phyloP scores from a whole-genome alignment of 2,113 vertebrate genomes.

The Eonycteris spelaea region DNA sequence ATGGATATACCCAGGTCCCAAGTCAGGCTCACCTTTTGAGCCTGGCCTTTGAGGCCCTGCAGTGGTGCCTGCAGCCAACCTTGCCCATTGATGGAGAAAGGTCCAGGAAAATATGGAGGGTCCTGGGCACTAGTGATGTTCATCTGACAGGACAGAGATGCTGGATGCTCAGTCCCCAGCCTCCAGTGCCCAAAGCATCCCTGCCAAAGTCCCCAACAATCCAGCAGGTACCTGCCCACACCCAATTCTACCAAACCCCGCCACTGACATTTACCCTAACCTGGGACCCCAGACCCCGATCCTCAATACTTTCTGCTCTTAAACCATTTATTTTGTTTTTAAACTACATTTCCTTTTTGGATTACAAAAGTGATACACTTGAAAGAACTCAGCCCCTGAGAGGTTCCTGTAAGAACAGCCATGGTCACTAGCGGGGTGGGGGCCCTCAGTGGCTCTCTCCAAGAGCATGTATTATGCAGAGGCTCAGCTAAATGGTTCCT shows the following conservation, averaged over 20 bases:
- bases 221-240: not conserved
- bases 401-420: not conserved
- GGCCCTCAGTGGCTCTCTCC: not conserved
- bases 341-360: not conserved
- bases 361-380: not conserved
- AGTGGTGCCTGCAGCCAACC: slow-evolving; percentile 76
- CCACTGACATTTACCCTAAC: not conserved
- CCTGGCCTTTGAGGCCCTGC: slow-evolving; percentile 74
- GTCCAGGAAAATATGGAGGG: slow-evolving; percentile 72
- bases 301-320: slow-evolving; percentile 9
- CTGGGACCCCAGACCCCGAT: not conserved
- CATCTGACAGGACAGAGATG: not conserved
- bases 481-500: not conserved
- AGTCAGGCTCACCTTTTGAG: slow-evolving; percentile 72
- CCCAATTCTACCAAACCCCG: not conserved
- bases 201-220: not conserved
- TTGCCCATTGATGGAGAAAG: slow-evolving; percentile 68
- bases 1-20: not conserved
- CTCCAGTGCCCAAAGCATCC: rapidly evolving
- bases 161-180: not conserved
- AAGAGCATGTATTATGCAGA: not conserved
- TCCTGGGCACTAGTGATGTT: slow-evolving; percentile 56
- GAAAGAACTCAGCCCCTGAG: not conserved
- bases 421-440: too few relatives aligned
- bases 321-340: not conserved